Percentiles rank a stretch among this genome's conserved stretches.
Evolutionary conservation across 2,113 vertebrate genomes (phyloP).

Genomic region (Catharus fuscescens): DNA sequence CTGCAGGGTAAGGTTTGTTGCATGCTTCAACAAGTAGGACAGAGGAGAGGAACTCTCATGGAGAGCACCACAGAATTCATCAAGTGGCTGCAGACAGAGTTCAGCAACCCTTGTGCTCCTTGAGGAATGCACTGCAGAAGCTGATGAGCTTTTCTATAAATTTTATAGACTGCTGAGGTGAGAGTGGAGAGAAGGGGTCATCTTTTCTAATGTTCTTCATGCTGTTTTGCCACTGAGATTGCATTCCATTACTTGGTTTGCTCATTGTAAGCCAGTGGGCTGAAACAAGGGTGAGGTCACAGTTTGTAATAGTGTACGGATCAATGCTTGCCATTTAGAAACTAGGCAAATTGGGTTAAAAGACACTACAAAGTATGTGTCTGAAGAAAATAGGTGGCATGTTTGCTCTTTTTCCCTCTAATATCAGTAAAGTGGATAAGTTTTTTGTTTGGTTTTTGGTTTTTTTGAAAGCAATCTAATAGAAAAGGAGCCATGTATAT

Average conservation of each 20-base stretch:
- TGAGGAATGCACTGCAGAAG: conserved; percentile 3
- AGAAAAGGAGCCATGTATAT: neutral
- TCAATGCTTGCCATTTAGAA: conserved; percentile 17
- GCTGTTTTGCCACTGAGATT: conserved; percentile 18
- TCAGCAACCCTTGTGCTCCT: neutral
- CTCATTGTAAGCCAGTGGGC: conserved; percentile 1
- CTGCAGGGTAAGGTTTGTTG: neutral
- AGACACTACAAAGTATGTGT: neutral
- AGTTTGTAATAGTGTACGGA: neutral
- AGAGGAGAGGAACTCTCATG: neutral
- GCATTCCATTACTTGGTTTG: conserved; percentile 8
- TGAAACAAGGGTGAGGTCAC: neutral
- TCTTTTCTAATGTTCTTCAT: conserved; percentile 25
- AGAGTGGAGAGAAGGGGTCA: neutral
- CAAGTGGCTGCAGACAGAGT: neutral
- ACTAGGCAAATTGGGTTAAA: neutral
- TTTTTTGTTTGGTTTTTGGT: accelerated
- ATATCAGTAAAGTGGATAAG: neutral
- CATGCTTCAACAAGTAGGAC: conserved; percentile 2
- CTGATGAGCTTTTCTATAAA: neutral
- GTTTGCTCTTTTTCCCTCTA: neutral
- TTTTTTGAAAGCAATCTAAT: neutral
- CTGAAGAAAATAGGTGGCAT: neutral
- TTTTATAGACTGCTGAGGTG: conserved; percentile 1
- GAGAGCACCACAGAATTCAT: neutral